phyloP scores from a whole-genome alignment of 2,113 vertebrate species.

The Podarcis muralis region DNA sequence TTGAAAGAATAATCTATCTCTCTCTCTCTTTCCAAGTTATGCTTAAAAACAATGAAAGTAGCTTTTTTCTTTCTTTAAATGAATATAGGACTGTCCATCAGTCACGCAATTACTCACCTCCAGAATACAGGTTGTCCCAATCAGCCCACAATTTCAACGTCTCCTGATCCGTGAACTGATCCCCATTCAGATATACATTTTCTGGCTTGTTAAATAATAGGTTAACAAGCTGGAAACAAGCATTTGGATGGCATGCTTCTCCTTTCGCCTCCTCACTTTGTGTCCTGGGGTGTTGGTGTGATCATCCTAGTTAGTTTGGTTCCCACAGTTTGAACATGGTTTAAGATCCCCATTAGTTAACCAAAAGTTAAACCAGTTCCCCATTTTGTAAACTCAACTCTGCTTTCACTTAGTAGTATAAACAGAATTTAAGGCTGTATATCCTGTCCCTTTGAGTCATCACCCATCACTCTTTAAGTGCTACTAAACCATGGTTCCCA shows the following conservation, averaged over 20 bases:
- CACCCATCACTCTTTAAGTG: not conserved
- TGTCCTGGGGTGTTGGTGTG: not conserved
- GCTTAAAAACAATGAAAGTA: not conserved
- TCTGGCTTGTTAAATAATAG: not conserved
- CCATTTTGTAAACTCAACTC: not conserved
- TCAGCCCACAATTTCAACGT: not conserved
- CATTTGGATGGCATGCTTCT: not conserved
- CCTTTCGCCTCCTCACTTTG: not conserved
- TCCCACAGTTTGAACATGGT: not conserved
- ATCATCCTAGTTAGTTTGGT: not conserved
- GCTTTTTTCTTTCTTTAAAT: not conserved
- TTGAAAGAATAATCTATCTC: not conserved
- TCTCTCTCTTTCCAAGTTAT: not conserved
- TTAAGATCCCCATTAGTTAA: not conserved
- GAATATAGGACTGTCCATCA: not conserved
- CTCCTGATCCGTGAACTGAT: not conserved
- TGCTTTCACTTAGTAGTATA: not conserved
- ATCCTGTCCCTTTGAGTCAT: not conserved
- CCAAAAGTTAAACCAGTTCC: not conserved
- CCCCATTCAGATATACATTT: not conserved
- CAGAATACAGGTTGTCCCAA: not conserved
- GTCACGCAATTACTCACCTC: not conserved
- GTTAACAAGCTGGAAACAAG: not conserved
- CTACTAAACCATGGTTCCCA: not conserved
- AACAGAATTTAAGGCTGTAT: not conserved